Conservation (phyloP, 92 coral and sea anemone species). For the Palythoa grandis region DNA sequence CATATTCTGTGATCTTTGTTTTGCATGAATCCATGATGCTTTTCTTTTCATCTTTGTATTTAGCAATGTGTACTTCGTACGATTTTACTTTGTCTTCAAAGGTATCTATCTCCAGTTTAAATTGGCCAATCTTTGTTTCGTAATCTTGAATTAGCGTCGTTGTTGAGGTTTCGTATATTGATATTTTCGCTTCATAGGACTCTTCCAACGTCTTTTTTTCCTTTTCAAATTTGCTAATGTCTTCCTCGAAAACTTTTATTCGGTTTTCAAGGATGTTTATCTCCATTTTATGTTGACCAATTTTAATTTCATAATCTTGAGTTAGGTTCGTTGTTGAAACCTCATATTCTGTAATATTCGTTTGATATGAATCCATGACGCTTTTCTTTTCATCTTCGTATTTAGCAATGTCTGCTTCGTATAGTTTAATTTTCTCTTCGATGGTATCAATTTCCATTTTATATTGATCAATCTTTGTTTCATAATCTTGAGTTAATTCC, state of each 20-base stretch:
- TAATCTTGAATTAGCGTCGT: background rate
- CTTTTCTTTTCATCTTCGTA: background rate
- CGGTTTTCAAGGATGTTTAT: background rate
- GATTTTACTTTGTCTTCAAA: background rate
- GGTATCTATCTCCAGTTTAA: background rate
- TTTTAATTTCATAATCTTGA: background rate
- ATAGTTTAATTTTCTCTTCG: too few relatives aligned
- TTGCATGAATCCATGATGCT: background rate
- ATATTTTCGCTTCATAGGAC: background rate
- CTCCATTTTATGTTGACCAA: background rate
- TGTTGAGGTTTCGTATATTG: background rate
- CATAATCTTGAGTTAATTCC: background rate
- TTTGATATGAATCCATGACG: background rate
- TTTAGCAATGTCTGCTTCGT: background rate
- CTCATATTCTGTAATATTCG: constrained; percentile 2
- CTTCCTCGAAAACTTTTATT: background rate
- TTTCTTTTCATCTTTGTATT: background rate
- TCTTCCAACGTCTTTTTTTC: background rate
- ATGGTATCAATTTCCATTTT: background rate
- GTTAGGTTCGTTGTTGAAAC: background rate
- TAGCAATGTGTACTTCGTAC: background rate
- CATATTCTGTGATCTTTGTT: constrained; percentile 6
- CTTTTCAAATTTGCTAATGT: background rate
- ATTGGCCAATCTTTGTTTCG: constrained; percentile 7
- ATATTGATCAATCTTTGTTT: background rate